Base-by-base conservation (phyloP, 2,888 invertebrate species). In the Boloria selene region DNA sequence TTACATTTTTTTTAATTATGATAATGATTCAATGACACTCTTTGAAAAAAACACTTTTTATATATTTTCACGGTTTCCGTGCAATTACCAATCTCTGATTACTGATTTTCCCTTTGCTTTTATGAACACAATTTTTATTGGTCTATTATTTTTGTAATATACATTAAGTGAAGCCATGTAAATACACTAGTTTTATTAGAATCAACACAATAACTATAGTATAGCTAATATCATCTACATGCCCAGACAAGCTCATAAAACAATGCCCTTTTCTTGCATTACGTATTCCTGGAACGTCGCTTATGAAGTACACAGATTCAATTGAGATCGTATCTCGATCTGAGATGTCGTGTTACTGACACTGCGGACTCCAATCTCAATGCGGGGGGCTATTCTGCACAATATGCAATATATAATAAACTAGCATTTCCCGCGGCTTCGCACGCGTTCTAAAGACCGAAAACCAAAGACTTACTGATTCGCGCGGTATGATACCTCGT, bases 281-380 rank as follows among this genome's bases (percentile, higher is more conserved):
- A 44, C 60, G 65, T 65, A 68, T 68, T 68, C 68, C 18, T 10
- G 31, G 10, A 59, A 47, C 69, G 55, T 54, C 26, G 3, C 65
- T 63, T 70, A 70, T 65, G 64, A 70, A 67, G 64, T 55, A 61
- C 14, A 52, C 49, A 64, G 71, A 65, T 71, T 65, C 67, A 65
- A 69, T 69, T 61, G 67, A 72, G 72, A 72, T 72, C 53, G 61
- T 72, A 72, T 72, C 72, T 72, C 65, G 26, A 42, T 51, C 52
- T 67, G 59, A 67, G 70, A 72, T 70, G 68, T 65, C 47, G 59
- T 70, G 67, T 61, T 38, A 59, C 61, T 67, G 65, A 62, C 66
- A 67, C 61, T 70, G 68, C 68, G 69, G 60, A 71, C 69, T 65
- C 66, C 55, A 60, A 63, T 65, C 64, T 63, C 56, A 54, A 56